Base-by-base conservation (phyloP, 2,888 invertebrate species). In the Caenorhabditis parvicauda region DNA sequence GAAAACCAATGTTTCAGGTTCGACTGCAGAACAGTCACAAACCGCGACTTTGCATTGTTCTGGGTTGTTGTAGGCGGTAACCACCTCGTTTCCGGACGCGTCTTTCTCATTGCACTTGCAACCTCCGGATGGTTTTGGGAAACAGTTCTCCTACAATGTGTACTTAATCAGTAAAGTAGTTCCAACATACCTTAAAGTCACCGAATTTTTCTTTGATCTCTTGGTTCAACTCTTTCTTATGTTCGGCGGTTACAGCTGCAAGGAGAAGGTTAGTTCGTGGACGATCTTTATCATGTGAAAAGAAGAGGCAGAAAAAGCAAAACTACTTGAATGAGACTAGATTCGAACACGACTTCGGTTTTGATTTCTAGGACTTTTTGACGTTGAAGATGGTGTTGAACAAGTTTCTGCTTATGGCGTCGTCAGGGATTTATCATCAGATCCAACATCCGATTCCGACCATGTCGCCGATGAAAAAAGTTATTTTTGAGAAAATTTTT, bases 61-160 rank as follows among this genome's bases (percentile, higher is more conserved):
- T 17, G 66, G 60, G 42, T 67, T 64, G 43, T 68, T 72, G 57
- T 76, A 79, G 12, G 65, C 62, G 46, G 64, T 65, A 42, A 69
- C 68, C 14, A 73, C 70, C 24, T 78, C 78, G 41, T 74, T 70
- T 37, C 78, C 78, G 43, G 67, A 57, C 0, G 67, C 64, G 39
- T 78, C 77, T 52, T 78, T 78, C 56, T 73, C 76, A 32, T 59
- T 72, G 55, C 77, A 77, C 27, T 74, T 72, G 59, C 77, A 77
- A n/a, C 77, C 77, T 7, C 72, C 72, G 17, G 66, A 63, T 25
- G 70, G 70, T 56, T 70, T 70, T 21, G 76, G 74, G 70, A 77
- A 79, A 61, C 78, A 78, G 54, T 72, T 72, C 44, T 78, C 76
- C 54, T 55, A 39, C 12, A 63, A 6, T 43, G 19, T 25, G 6